phyloP scores from a whole-genome alignment of 2,113 vertebrate genomes.

The Malurus elegans region DNA sequence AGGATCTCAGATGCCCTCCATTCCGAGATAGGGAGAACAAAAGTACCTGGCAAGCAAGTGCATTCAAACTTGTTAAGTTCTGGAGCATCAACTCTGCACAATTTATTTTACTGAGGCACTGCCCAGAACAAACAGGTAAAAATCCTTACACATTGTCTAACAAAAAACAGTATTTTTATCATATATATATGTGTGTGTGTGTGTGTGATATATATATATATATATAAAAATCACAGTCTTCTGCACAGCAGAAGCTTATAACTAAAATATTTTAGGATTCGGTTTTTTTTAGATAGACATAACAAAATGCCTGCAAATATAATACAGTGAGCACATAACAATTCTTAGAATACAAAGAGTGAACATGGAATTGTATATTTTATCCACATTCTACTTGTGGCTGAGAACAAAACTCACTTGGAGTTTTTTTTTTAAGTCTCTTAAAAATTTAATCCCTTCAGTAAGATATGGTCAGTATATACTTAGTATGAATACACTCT shows the following conservation, averaged over 20 bases:
- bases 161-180: conserved; percentile 67
- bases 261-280: conserved; percentile 73
- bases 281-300: conserved; percentile 66
- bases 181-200: not conserved
- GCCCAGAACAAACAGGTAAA: conserved; percentile 73
- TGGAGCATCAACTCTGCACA: conserved; percentile 55
- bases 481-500: not conserved
- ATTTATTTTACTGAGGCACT: conserved; percentile 55
- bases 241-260: conserved; percentile 80
- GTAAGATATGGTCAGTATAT: conserved; percentile 2
- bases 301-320: conserved; percentile 73
- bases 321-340: conserved; percentile 55
- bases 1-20: conserved; percentile 34
- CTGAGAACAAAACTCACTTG: conserved; percentile 22
- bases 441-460: conserved; percentile 34
- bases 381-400: conserved; percentile 29
- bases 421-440: not conserved
- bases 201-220: conserved; percentile 9
- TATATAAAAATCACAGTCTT: conserved; percentile 70
- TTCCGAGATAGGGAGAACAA: not conserved
- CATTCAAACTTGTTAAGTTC: conserved; percentile 63
- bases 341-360: conserved; percentile 54
- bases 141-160: conserved; percentile 72
- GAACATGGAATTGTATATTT: conserved; percentile 48
- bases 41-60: conserved; percentile 61